Evolutionary conservation across 2,888 invertebrate species (phyloP).

Genomic region (Adela reaumurella): DNA sequence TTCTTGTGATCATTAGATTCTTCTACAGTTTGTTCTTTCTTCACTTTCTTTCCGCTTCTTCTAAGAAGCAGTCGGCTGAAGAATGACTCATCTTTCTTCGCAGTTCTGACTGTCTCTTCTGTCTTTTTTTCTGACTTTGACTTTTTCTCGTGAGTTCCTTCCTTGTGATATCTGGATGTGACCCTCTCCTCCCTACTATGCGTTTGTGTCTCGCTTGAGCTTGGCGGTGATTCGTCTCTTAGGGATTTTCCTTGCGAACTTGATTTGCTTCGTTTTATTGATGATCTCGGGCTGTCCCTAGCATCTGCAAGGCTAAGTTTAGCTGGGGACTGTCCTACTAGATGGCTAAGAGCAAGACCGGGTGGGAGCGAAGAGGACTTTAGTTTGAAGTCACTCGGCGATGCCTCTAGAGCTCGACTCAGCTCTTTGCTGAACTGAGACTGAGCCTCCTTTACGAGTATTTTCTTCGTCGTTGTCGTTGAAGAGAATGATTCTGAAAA

Average conservation of each 20-base stretch:
- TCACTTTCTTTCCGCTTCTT: constrained; percentile 69
- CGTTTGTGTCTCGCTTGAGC: constrained; percentile 21
- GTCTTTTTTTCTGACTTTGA: constrained; percentile 46
- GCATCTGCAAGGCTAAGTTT: constrained; percentile 51
- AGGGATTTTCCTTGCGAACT: constrained; percentile 45
- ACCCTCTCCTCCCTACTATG: constrained; percentile 25
- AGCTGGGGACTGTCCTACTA: constrained; percentile 44
- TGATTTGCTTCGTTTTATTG: constrained; percentile 48
- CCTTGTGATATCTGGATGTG: constrained; percentile 29
- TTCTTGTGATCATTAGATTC: constrained; percentile 39
- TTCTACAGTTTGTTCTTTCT: constrained; percentile 48
- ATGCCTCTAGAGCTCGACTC: constrained; percentile 31
- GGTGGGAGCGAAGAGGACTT: constrained; percentile 65
- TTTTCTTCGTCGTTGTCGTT: constrained; percentile 46
- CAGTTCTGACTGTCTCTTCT: constrained; percentile 41
- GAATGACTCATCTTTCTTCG: constrained; percentile 58
- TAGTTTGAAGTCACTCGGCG: constrained; percentile 50
- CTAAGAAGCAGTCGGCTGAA: constrained; percentile 66
- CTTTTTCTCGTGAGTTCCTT: constrained; percentile 50
- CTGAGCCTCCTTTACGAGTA: constrained; percentile 38
- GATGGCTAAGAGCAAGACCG: constrained; percentile 51
- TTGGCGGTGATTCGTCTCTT: constrained; percentile 27
- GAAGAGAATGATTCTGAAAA: constrained; percentile 52
- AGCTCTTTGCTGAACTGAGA: constrained; percentile 36
- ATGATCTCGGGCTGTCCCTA: constrained; percentile 35